Evolutionary conservation across 2,113 vertebrate species (phyloP), one percentile per base, ranked within the genome.

Genomic region (Loxodonta africana): DNA sequence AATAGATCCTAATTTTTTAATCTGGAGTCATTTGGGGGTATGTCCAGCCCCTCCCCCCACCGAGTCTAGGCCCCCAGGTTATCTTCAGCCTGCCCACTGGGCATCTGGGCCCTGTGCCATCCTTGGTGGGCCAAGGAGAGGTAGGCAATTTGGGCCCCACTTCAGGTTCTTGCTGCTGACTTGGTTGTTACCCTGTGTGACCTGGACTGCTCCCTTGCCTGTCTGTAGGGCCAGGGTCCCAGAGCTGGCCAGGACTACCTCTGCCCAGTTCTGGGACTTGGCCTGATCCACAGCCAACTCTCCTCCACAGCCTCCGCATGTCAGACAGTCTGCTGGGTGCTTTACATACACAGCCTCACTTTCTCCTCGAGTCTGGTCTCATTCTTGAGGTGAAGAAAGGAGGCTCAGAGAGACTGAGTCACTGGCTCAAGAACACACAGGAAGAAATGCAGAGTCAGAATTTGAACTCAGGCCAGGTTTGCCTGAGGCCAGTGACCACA

Each of bases 1-100:
- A 89, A 73, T 14, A 30, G 84, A 93, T 30, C 78, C 62, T 78
- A 67, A 71, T 85, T 83, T 86, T 84, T 46, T 18, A 90, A 76
- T 33, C 60, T n/a, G 62, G n/a, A 69, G 48, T n/a, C 37, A 78
- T 78, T 85, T 51, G 25, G 33, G 37, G 14, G 4, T 17, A 6
- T 6, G 4, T 30, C 37, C 21, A 8, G 28, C 11, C n/a, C 83
- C 82, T 71, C 1, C 1, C 18, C 51, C 57, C n/a, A 2, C 69
- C 14, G 20, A 51, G 5, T 60, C 48, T 37, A 8, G 37, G 23
- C 21, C 25, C 7, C 65, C 25, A 23, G 60, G 63, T 26, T 48
- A n/a, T 23, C 17, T 46, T 81, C 28, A 26, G 53, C 20, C n/a
- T 15, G 30, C 0, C 6, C 12, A 6, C 20, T 44, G 44, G 65